Conservation (phyloP, 2,888 invertebrate species). For the Psylliodes chrysocephalus region DNA sequence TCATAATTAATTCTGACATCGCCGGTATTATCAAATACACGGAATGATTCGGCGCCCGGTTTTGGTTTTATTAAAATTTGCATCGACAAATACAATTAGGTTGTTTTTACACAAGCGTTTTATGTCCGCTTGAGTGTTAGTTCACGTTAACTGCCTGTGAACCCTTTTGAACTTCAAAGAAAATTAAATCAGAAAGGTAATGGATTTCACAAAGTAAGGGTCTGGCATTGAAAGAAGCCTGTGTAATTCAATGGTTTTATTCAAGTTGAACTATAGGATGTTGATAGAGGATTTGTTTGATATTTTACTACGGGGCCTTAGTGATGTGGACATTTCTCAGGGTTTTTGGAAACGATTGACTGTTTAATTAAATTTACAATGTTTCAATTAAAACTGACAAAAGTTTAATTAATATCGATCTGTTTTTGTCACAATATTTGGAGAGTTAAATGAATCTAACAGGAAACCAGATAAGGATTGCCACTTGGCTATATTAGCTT, state of each 20-base stretch:
- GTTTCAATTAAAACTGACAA: not conserved
- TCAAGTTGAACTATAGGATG: constrained; percentile 21
- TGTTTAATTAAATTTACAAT: not conserved
- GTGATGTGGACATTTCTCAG: constrained; percentile 12
- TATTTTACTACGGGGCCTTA: constrained; percentile 16
- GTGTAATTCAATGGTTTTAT: constrained; percentile 24
- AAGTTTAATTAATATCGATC: no score
- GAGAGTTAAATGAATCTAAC: no score
- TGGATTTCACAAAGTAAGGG: constrained; percentile 41
- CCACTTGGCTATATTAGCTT: no score
- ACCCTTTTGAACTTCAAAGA: constrained; percentile 41
- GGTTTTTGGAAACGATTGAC: not conserved
- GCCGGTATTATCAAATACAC: constrained; percentile 32
- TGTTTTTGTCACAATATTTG: no score
- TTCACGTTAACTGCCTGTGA: constrained; percentile 42
- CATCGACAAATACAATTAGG: constrained; percentile 49
- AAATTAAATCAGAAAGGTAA: constrained; percentile 46
- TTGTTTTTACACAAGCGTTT: constrained; percentile 45
- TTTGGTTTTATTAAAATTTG: constrained; percentile 46
- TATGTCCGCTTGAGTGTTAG: constrained; percentile 43
- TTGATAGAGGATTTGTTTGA: constrained; percentile 30
- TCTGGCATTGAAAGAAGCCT: constrained; percentile 36
- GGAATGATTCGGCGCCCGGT: constrained; percentile 27
- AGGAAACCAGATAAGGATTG: no score
- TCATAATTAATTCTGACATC: constrained; percentile 38